A percentile compares a stretch with the other conserved stretches of the same genome.
phyloP scores from a whole-genome alignment of 2,888 invertebrate species.

The Ellobium chinense region DNA sequence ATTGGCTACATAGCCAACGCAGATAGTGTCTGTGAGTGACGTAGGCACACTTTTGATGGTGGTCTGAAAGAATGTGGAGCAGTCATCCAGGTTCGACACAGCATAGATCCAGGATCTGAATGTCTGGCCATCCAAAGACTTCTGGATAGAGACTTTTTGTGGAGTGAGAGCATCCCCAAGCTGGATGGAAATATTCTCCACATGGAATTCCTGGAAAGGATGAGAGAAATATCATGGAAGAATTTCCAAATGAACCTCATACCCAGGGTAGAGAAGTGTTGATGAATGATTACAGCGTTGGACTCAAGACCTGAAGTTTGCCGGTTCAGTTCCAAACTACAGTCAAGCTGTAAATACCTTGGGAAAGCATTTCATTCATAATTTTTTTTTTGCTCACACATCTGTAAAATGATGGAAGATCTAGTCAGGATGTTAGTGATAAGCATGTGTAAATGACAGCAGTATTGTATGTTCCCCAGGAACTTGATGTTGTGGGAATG shows the following conservation, averaged over 20 bases:
- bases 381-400: too few relatives aligned
- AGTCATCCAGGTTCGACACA: slow-evolving; percentile 54
- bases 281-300: not conserved
- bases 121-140: slow-evolving; percentile 49
- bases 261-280: not conserved
- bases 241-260: not conserved
- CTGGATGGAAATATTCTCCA: slow-evolving; percentile 53
- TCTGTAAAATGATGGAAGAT: too few relatives aligned
- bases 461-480: too few relatives aligned
- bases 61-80: slow-evolving; percentile 51
- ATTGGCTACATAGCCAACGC: slow-evolving; percentile 52
- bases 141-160: slow-evolving; percentile 52
- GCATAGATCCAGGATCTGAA: slow-evolving; percentile 60
- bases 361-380: too few relatives aligned
- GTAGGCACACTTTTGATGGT: slow-evolving; percentile 46
- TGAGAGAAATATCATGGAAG: not conserved
- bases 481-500: too few relatives aligned
- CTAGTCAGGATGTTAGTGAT: too few relatives aligned
- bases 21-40: slow-evolving; percentile 50
- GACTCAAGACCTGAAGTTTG: not conserved
- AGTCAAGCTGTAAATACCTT: too few relatives aligned
- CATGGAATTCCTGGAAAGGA: slow-evolving; percentile 58
- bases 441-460: too few relatives aligned
- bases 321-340: too few relatives aligned
- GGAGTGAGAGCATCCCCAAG: slow-evolving; percentile 63